Evolutionary conservation across 2,888 invertebrate genomes (phyloP).

Genomic region (Seladonia tumulorum): DNA sequence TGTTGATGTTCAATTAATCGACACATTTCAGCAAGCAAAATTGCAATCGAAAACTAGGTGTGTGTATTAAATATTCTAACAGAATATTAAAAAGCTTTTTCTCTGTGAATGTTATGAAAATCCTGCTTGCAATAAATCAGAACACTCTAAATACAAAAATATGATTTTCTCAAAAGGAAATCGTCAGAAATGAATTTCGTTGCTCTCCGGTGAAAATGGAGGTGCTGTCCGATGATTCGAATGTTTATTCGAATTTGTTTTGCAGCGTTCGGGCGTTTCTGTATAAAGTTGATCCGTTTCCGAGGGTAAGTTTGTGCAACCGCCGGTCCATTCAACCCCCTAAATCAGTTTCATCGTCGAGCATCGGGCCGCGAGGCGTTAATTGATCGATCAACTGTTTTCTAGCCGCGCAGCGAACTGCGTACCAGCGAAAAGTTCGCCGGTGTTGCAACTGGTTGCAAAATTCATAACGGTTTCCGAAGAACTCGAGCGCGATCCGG

Average conservation of each 20-base stretch:
- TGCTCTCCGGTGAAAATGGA: background rate
- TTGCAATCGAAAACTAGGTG: too few relatives aligned
- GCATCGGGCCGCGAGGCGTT: background rate
- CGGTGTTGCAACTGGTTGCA: constrained; percentile 1
- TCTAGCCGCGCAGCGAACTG: background rate
- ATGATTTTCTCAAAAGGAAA: too few relatives aligned
- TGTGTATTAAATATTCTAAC: too few relatives aligned
- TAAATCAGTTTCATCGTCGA: background rate
- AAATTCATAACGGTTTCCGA: constrained; percentile 7
- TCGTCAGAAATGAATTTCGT: background rate
- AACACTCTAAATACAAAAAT: background rate
- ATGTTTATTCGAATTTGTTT: background rate
- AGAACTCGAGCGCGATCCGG: background rate
- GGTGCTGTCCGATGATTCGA: background rate
- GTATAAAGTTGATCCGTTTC: background rate
- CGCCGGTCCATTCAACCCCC: background rate
- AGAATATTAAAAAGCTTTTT: background rate
- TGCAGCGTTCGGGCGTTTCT: background rate
- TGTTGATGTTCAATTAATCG: too few relatives aligned
- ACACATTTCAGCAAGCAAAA: too few relatives aligned
- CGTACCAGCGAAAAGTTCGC: background rate
- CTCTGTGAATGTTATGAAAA: background rate
- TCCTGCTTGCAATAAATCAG: background rate
- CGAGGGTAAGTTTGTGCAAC: background rate
- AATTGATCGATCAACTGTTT: constrained; percentile 21